Base-by-base conservation (phyloP, 2,888 invertebrate species). In the Apomyelois bistriatella region DNA sequence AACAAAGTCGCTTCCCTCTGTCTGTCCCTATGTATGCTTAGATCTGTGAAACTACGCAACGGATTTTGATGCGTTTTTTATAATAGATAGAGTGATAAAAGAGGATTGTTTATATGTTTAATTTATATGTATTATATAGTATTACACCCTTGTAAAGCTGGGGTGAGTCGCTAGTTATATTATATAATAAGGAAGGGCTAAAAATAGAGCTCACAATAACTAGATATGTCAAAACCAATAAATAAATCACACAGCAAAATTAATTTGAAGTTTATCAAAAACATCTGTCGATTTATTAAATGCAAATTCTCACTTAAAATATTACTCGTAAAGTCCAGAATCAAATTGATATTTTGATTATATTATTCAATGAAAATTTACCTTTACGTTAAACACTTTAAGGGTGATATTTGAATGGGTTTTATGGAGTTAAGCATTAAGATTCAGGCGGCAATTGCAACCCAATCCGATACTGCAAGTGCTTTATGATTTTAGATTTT, bases 401-500 rank as follows among this genome's bases (percentile, higher is more conserved):
- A 6, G 46, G 46, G 28, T 46, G 1, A 36, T 46, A 46, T 41
- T 54, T 7, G 30, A 6, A 16, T 52, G 12, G 3, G 16, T 7
- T 28, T 10, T 22, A 12, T 56, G 57, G 62, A 60, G 56, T 54
- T 54, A 54, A 53, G 50, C 42, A 82, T 86, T 87, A 85, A 52
- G 79, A 88, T 88, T 76, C 88, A 85, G 70, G 70, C 63, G 72
- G 83, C 82, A 79, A 77, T 81, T 70, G 88, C 83, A 85, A 88
- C 79, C 82, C 79, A 86, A 88, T 85, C 83, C 82, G 72, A 74
- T 74, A 71, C 65, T 59, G 58, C 62, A 68, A 68, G 81, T 86
- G 83, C 74, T 89, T 89, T 89, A 89, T 81, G 88, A 82, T 85
- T 85, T 85, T 85, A 85, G 87, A 86, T 85, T 85, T 84, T 83